Conservation (phyloP, 2,113 vertebrate genomes). For the Corydoras maculifer region DNA sequence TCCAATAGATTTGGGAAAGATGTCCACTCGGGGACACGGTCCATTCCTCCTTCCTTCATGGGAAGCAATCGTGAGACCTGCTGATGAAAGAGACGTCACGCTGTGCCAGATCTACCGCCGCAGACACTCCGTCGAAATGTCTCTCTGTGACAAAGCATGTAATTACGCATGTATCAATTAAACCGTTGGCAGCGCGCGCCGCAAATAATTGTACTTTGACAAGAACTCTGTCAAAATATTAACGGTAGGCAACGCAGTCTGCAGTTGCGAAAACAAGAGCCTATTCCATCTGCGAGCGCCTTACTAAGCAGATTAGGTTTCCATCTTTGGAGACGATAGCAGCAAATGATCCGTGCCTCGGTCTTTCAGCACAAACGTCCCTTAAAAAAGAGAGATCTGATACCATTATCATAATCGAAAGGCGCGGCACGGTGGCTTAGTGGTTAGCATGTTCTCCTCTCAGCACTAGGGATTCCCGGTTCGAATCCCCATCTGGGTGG, state of each 20-base stretch:
- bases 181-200: conserved; percentile 54
- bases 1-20: conserved; percentile 64
- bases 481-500: too few relatives aligned
- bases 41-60: conserved; percentile 56
- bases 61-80: conserved; percentile 43
- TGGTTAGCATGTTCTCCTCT: too few relatives aligned
- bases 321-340: conserved; percentile 41
- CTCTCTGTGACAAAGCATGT: conserved; percentile 55
- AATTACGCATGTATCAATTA: conserved; percentile 70
- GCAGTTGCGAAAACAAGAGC: conserved; percentile 44
- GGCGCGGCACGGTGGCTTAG: conserved; percentile 19
- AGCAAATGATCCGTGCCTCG: conserved; percentile 48
- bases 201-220: conserved; percentile 61
- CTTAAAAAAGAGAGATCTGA: conserved; percentile 45
- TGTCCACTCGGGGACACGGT: conserved; percentile 45
- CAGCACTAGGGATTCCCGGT: too few relatives aligned
- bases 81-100: conserved; percentile 47
- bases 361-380: conserved; percentile 50
- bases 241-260: conserved; percentile 48
- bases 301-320: conserved; percentile 54
- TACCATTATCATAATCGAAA: too few relatives aligned
- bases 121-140: conserved; percentile 51
- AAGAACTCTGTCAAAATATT: conserved; percentile 70
- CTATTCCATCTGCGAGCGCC: conserved; percentile 43
- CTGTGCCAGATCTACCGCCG: conserved; percentile 54